Evolutionary conservation across 2,888 invertebrate genomes (phyloP), one percentile per base, ranked within the genome.

Genomic region (Tipula vernalis): DNA sequence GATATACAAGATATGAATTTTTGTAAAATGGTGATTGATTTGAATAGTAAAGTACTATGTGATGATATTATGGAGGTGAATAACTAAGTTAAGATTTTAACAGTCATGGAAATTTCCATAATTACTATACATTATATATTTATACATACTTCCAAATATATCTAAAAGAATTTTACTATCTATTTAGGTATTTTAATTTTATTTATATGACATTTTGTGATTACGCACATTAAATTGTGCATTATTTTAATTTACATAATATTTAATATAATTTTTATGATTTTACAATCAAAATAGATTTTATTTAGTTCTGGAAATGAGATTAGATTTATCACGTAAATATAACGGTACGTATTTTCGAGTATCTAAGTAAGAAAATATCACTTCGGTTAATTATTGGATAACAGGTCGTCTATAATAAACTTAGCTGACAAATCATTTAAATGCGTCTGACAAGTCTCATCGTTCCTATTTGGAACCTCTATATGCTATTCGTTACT

Each of bases 1-100:
- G 94, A 96, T 71, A 91, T 95, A 88, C 92, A 94, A 84, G 92
- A 95, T 88, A 94, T 93, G 42, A 89, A 93, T 86, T 95, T 96
- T 90, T 93, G 94, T 0, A 93, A 93, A 89, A 93, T 93, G 86
- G 94, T 96, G 0, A 93, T 97, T 88, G 92, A 93, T 86, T 92
- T 95, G 10, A 96, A 96, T 89, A 90, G 90, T 88, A 94, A 93
- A 89, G 39, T 87, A 41, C 44, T 87, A 47, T 36, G 4, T 39
- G 36, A 13, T 5, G 84, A 84, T 39, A 15, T 39, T 39, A 84
- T 84, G 36, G 84, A 84, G 39, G n/a, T 39, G 4, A 84, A 84
- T 71, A 28, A 28, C 28, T 71, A 71, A 28, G 18, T 71, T 71
- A 10, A 71, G 10, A 28, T 28, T 28, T 28, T 18, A 28, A 71